phyloP scores from a whole-genome alignment of 2,797 vertebrate species.

The Lagodon rhomboides region DNA sequence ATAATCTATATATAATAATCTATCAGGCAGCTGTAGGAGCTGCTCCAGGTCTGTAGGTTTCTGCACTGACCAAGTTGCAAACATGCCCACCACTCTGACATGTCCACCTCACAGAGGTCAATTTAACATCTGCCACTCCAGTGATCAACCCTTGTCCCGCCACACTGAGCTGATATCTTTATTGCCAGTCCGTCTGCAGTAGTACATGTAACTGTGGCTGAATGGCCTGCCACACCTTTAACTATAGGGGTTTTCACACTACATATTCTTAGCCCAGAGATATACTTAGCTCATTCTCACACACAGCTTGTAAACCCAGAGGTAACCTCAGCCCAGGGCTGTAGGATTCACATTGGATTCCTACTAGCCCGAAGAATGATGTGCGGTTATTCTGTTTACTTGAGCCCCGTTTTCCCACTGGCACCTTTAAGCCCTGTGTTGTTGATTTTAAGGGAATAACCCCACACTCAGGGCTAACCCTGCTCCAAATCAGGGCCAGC shows the following conservation, averaged over 20 bases:
- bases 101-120: background rate
- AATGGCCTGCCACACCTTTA: slow-evolving; percentile 25
- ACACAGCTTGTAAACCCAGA: no score
- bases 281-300: no score
- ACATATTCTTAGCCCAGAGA: no score
- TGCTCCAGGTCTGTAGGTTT: background rate
- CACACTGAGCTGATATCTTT: background rate
- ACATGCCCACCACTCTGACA: slow-evolving; percentile 40
- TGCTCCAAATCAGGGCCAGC: no score
- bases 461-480: no score
- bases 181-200: background rate
- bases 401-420: no score
- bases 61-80: slow-evolving; percentile 14
- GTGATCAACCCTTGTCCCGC: slow-evolving; percentile 8
- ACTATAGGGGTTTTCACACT: background rate
- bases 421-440: no score
- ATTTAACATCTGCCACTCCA: background rate
- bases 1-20: background rate
- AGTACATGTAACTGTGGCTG: background rate
- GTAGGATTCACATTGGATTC: no score
- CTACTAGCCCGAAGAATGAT: no score
- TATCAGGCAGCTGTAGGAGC: background rate
- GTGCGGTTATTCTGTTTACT: no score
- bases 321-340: no score
- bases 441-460: no score